These are phyloP conservation scores for Sylvilagus bachmani DNA, from an alignment of 2,113 vertebrate genomes.

Conservation along the genomic window DNA sequence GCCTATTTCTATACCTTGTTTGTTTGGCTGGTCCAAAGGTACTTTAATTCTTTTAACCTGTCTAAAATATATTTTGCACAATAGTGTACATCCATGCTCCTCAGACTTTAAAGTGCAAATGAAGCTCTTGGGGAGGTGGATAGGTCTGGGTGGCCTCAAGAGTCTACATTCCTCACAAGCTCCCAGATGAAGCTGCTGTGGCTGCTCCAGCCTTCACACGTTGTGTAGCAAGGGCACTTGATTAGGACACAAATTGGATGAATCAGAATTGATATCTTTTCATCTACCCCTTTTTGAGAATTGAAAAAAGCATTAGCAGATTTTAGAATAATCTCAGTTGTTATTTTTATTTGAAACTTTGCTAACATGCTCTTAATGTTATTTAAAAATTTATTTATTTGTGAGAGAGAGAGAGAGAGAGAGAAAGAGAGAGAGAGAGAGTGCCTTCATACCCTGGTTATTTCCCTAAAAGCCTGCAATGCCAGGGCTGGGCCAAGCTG, in stretches of 20 bases:
- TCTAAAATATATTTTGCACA: slow-evolving; percentile 13
- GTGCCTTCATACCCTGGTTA: no score
- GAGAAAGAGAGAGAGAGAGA: no score
- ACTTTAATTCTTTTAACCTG: slow-evolving; percentile 13
- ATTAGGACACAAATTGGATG: not conserved
- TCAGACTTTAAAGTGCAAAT: not conserved
- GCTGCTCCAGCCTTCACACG: not conserved
- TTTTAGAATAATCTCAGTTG: not conserved
- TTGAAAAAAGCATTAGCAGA: not conserved
- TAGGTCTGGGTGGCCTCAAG: not conserved
- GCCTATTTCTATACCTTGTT: not conserved
- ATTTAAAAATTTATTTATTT: not conserved
- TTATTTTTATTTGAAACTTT: slow-evolving; percentile 48
- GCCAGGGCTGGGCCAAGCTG: no score
- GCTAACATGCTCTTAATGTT: not conserved
- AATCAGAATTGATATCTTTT: not conserved
- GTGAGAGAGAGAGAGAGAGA: no score
- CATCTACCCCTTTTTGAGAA: not conserved
- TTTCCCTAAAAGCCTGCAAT: no score
- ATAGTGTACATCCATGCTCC: not conserved
- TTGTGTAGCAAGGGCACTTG: not conserved
- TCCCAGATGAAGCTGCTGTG: not conserved
- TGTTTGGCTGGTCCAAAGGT: not conserved
- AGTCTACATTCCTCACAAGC: not conserved
- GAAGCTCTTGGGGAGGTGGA: not conserved